Evolutionary conservation across 2,113 vertebrate genomes (phyloP).

Genomic region (Hemicordylus capensis): DNA sequence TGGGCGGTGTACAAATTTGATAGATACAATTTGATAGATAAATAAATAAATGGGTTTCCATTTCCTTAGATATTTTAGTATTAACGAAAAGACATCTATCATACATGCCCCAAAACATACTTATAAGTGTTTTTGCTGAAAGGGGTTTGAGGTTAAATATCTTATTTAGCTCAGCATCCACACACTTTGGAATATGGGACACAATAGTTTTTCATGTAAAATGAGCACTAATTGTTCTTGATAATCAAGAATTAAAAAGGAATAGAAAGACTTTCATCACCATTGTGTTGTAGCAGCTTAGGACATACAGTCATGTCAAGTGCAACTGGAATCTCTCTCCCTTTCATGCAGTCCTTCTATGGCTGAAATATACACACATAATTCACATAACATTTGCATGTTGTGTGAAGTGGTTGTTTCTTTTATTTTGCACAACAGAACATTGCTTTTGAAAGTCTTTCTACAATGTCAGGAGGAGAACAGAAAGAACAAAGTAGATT

Average conservation of each 20-base stretch:
- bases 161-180: background rate
- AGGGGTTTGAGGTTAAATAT: background rate
- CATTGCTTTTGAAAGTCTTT: background rate
- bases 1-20: background rate
- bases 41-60: background rate
- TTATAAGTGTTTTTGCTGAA: background rate
- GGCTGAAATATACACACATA: background rate
- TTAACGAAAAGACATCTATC: background rate
- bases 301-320: background rate
- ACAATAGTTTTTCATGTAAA: background rate
- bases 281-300: background rate
- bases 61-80: background rate
- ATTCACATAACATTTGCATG: background rate
- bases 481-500: background rate
- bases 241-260: background rate
- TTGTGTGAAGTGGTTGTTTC: background rate
- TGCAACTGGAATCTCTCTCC: background rate
- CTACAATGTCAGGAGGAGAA: background rate
- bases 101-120: background rate
- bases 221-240: background rate
- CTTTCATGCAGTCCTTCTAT: background rate
- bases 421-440: slow-evolving; percentile 5
- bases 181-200: background rate
- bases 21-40: background rate
- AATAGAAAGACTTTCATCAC: background rate